Base-by-base conservation (phyloP, 2,113 vertebrate species). In the Myocastor coypus region DNA sequence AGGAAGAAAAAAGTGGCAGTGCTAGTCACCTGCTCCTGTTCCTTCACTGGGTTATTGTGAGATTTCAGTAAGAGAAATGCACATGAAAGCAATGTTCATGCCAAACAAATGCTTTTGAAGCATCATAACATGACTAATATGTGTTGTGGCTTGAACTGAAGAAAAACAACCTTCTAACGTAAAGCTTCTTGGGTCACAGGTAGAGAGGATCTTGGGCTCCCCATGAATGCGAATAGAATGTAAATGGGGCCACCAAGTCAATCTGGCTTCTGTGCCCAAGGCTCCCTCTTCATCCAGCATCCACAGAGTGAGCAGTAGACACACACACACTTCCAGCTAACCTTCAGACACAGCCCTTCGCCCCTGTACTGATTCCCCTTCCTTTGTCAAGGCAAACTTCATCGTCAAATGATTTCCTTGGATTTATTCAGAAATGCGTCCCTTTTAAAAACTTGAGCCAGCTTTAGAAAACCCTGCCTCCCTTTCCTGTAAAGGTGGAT, bases 361-460 rank as follows among this genome's bases (percentile, higher is more conserved):
- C 34, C 55, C 84, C 37, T 89, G 37, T 34, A 26, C 63, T 0
- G 0, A 91, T 4, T 69, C 5, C 8, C 11, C 69, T 63, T 93
- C 78, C 52, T 73, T 64, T 90, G 94, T 94, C 83, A 82, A 22
- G 1, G 2, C 30, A 30, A 42, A 91, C 52, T 92, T 96, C 90
- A 88, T 94, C 89, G 91, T 88, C 83, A 89, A 82, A 96, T 42
- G 40, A 57, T 59, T 68, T 26, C 40, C 24, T 93, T 90, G 55
- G 92, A 78, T 97, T 93, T 92, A 26, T 94, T 84, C 68, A 87
- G 57, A 96, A 75, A 89, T 34, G 7, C 30, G 13, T 80, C 30
- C 7, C 40, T 87, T 89, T 84, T 71, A 17, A 50, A 95, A 89
- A 83, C 64, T 22, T 50, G 42, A 95, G 37, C 63, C 88, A 59